Evolutionary conservation across 2,113 vertebrate species (phyloP), one percentile per base, ranked within the genome.

Genomic region (Nycticorax nycticorax): DNA sequence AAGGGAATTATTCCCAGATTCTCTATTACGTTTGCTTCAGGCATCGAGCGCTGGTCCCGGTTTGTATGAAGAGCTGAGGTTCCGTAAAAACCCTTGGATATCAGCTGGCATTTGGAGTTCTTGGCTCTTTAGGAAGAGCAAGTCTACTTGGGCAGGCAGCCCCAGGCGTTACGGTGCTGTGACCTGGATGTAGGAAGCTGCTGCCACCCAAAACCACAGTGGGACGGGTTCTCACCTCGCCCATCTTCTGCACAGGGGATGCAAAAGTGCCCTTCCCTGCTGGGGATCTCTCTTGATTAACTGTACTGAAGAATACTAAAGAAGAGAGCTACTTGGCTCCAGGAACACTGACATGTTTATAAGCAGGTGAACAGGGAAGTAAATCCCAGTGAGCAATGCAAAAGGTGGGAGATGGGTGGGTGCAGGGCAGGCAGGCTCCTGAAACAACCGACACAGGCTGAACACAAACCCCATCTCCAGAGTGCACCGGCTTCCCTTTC

Each of bases 61-160:
- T 18, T 66, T 71, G 19, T 37, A 53, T 14, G 14, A 41, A 72
- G 37, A 80, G 14, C 53, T 66, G 20, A 64, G 33, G 12, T 22
- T 91, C 80, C 32, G 7, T 10, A 62, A 84, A 79, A 53, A 3
- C 19, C 47, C 24, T 33, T 2, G 1, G 21, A 45, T 28, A 10
- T 48, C 76, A 77, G 84, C 41, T 84, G 33, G 24, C 12, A 5
- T 57, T 62, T 3, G 5, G 14, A 85, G 9, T 30, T 56, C 30
- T 93, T 7, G 4, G 8, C 12, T 66, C 20, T 37, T 60, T n/a
- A 28, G 24, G 48, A 90, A 75, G 43, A 88, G 19, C 22, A 67
- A 0, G 0, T 26, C 53, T 27, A 14, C 35, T 19, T 0, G 0
- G 14, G 47, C 41, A 71, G 60, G 52, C 1, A 1, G 50, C 14